These are phyloP conservation scores for Turdus rufiventris DNA, from an alignment of 2,113 vertebrate species.

Conservation along the genomic window DNA sequence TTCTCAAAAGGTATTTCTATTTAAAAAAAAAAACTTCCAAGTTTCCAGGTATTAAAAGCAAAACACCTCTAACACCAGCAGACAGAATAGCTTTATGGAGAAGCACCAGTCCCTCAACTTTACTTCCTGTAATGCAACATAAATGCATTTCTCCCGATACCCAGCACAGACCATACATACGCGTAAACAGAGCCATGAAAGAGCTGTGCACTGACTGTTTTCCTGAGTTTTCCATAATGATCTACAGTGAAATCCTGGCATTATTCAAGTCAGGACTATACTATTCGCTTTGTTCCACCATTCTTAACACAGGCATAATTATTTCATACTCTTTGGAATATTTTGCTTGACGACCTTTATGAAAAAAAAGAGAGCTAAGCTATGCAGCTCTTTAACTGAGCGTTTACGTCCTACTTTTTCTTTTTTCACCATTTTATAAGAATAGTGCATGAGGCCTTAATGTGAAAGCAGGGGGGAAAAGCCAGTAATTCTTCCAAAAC, in stretches of 20 bases:
- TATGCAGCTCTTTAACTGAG: not conserved
- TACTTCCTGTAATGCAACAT: not conserved
- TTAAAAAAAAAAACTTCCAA: not conserved
- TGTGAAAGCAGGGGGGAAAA: not conserved
- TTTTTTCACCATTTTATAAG: not conserved
- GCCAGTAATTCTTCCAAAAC: not conserved
- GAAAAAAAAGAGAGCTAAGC: not conserved
- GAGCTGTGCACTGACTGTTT: not conserved
- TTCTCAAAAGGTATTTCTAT: not conserved
- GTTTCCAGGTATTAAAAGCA: not conserved
- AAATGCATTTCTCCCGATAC: not conserved
- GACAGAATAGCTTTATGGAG: not conserved
- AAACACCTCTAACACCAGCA: not conserved
- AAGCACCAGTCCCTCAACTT: not conserved
- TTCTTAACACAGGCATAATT: not conserved
- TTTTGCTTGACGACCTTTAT: not conserved
- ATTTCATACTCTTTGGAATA: not conserved
- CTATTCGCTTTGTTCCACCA: not conserved
- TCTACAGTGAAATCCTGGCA: constrained; percentile 30
- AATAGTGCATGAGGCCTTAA: not conserved
- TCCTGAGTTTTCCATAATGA: constrained; percentile 22
- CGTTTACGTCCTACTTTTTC: not conserved
- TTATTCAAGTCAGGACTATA: constrained; percentile 7
- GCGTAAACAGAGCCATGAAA: not conserved
- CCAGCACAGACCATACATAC: not conserved